Evolutionary conservation across 2,888 invertebrate genomes (phyloP), one percentile per base, ranked within the genome.

Genomic region (Saturnia japonica): DNA sequence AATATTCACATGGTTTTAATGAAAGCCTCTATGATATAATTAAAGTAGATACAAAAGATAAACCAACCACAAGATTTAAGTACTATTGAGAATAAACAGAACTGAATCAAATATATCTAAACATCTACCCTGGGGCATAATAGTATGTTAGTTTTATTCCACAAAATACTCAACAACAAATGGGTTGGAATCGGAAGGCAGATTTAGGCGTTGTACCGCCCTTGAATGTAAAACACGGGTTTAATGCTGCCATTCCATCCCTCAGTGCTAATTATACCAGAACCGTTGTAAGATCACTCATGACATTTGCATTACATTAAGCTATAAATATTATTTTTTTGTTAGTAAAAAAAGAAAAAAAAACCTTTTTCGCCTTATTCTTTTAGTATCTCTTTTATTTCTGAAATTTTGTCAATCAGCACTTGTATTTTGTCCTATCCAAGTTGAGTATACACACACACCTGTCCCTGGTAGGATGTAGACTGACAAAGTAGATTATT

Each of bases 151-250:
- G 57, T 28, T 60, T 60, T 60, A 60, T 60, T 28, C 57, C 14
- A 60, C 25, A 28, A 60, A 60, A 60, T 14, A 60, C 57, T 60
- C 57, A 60, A 60, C 57, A 60, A 60, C 14, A 19, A 60, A 60
- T 60, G 57, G 25, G 28, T 60, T 60, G 25, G 57, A 28, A 28
- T 28, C 57, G 14, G 6, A 60, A 54, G 28, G 57, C 25, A 60
- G 9, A 60, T 60, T 60, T 12, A 25, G 28, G 57, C 25, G 28
- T 60, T 28, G 12, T 60, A 60, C 25, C 57, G 57, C 25, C 57
- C 25, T 51, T 12, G 57, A 60, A 60, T 60, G 28, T 60, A 60
- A 60, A 60, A 25, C 25, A 28, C 57, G 57, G 25, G 57, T 60
- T 60, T 28, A 60, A 60, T 60, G 28, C 14, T 60, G 57, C 57